Percentiles rank a stretch among this genome's conserved stretches.
These are phyloP conservation scores for Harpalus rufipes DNA, from an alignment of 2,888 invertebrate genomes.

Conservation along the genomic window DNA sequence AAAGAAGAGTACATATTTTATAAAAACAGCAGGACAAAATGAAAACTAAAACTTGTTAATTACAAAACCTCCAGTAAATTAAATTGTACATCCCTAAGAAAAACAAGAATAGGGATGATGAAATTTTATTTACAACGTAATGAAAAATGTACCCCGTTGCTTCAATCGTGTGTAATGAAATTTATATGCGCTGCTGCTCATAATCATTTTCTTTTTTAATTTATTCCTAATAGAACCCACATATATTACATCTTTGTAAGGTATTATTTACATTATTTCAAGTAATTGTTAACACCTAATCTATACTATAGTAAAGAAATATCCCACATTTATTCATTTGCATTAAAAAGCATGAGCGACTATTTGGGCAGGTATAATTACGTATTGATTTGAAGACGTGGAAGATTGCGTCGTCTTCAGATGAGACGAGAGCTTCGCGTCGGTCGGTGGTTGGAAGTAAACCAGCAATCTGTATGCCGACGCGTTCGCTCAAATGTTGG, in stretches of 20 bases:
- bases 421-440: not conserved
- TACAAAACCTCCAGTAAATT: not conserved
- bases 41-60: slow-evolving; percentile 2
- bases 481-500: slow-evolving; percentile 68
- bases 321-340: too few species aligned
- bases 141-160: not conserved
- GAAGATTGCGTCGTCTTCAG: not conserved
- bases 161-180: not conserved
- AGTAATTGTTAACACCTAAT: too few species aligned
- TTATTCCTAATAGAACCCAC: too few species aligned
- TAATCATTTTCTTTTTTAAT: too few species aligned
- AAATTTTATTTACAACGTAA: not conserved
- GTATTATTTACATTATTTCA: too few species aligned
- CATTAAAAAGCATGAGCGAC: not conserved
- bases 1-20: slow-evolving; percentile 18
- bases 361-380: slow-evolving; percentile 68
- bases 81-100: not conserved
- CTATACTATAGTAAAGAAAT: too few species aligned
- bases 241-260: too few species aligned
- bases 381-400: slow-evolving; percentile 67
- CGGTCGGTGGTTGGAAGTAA: slow-evolving; percentile 64
- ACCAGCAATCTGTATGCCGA: slow-evolving; percentile 69
- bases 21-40: slow-evolving; percentile 6
- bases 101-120: not conserved
- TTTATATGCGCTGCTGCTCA: too few species aligned